A percentile compares a stretch with the other conserved stretches of the same genome.
phyloP scores from a whole-genome alignment of 2,113 vertebrate species.

The Conger conger region DNA sequence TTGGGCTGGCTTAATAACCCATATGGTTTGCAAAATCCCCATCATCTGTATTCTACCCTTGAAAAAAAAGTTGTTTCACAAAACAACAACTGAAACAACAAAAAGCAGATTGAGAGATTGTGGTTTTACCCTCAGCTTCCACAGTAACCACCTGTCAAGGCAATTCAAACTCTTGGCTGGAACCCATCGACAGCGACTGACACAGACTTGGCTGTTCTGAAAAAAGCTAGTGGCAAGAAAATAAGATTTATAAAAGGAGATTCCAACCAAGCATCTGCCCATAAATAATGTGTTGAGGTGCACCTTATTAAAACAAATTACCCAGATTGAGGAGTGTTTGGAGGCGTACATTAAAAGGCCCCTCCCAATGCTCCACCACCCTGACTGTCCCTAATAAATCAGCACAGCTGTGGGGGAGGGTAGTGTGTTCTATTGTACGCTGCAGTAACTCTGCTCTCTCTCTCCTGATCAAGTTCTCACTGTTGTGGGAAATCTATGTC shows the following conservation, averaged over 20 bases:
- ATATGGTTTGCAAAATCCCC: not conserved
- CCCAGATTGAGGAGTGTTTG: not conserved
- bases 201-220: not conserved
- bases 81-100: constrained; percentile 6
- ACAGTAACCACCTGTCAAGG: constrained; percentile 5
- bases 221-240: not conserved
- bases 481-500: not conserved
- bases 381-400: constrained; percentile 2
- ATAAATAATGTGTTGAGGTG: not conserved
- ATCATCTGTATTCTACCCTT: not conserved
- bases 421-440: not conserved
- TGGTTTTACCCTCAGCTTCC: not conserved
- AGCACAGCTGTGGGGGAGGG: not conserved
- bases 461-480: not conserved
- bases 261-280: not conserved
- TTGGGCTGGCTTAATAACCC: not conserved
- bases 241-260: not conserved
- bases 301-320: not conserved
- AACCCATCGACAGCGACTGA: not conserved
- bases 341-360: not conserved
- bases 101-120: not conserved
- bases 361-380: not conserved
- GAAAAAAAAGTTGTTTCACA: not conserved
- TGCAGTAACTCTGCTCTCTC: not conserved
- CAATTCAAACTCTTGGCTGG: not conserved